phyloP scores from a whole-genome alignment of 2,113 vertebrate genomes.

The Gorilla gorilla region DNA sequence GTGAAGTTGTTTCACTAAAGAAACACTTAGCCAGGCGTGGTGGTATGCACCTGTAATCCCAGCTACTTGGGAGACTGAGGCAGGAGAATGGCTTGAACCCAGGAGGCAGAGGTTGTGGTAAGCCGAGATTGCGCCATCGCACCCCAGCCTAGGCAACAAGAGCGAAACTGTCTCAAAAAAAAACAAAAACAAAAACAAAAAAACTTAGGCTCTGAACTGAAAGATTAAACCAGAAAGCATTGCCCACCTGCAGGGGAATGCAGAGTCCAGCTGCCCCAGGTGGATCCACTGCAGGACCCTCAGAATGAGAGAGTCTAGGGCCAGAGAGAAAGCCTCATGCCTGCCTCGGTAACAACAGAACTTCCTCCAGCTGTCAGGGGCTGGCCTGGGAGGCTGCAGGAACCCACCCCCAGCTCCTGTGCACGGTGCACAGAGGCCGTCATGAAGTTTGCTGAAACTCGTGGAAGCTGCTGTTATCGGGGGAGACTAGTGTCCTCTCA shows the following conservation, averaged over 20 bases:
- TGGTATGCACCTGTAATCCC: too few species aligned
- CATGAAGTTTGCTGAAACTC: rapidly evolving
- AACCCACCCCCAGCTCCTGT: rapidly evolving
- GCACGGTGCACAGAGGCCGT: rapidly evolving
- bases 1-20: neutral
- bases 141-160: too few species aligned
- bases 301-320: rapidly evolving
- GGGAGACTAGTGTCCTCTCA: neutral
- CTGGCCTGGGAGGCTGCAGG: neutral
- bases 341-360: rapidly evolving
- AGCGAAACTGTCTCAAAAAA: too few species aligned
- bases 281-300: rapidly evolving
- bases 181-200: neutral
- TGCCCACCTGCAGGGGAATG: rapidly evolving
- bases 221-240: rapidly evolving
- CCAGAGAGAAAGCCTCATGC: neutral
- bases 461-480: neutral
- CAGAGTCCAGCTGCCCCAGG: rapidly evolving
- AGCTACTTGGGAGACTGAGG: too few species aligned
- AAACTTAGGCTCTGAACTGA: rapidly evolving
- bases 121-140: too few species aligned
- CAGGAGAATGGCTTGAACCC: too few species aligned
- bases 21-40: rapidly evolving
- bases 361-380: rapidly evolving
- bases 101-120: too few species aligned